phyloP scores from a whole-genome alignment of 2,888 invertebrate genomes.

The Arge pagana region DNA sequence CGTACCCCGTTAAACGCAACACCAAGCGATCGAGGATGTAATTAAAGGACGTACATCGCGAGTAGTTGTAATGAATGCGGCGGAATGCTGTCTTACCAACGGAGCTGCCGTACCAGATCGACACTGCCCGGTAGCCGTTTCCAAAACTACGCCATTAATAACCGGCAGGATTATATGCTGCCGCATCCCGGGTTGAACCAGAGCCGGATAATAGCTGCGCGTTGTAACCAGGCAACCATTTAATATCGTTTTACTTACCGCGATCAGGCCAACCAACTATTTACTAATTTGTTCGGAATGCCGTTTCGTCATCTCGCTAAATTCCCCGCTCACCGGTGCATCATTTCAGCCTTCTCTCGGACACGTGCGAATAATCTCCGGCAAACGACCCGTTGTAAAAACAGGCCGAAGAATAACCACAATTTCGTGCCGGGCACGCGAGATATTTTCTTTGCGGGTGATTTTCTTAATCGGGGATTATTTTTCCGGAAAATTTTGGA shows the following conservation, averaged over 20 bases:
- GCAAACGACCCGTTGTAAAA: conserved; percentile 13
- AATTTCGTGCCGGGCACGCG: no score
- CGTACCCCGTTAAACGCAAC: no score
- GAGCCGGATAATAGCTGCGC: conserved; percentile 27
- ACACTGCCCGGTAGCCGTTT: conserved; percentile 57
- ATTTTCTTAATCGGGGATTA: conserved; percentile 6
- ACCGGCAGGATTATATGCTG: conserved; percentile 57
- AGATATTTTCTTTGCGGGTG: no score
- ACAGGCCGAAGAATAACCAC: no score
- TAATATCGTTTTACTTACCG: conserved; percentile 45
- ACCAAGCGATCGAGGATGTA: conserved; percentile 16
- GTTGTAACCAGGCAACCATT: conserved; percentile 45
- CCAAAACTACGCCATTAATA: conserved; percentile 58
- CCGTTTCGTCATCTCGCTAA: conserved; percentile 25
- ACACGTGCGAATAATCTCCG: conserved; percentile 4
- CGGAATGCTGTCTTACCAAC: conserved; percentile 51
- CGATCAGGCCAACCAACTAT: conserved; percentile 41
- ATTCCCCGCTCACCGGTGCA: background rate
- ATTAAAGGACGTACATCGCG: conserved; percentile 22
- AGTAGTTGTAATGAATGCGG: conserved; percentile 16
- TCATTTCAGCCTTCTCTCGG: background rate
- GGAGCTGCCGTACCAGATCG: conserved; percentile 33
- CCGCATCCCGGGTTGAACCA: conserved; percentile 35
- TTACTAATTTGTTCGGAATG: conserved; percentile 50
- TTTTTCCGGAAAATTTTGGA: no score